These are phyloP conservation scores for Hedychridium roseum DNA, from an alignment of 2,888 invertebrate genomes.

Conservation along the genomic window DNA sequence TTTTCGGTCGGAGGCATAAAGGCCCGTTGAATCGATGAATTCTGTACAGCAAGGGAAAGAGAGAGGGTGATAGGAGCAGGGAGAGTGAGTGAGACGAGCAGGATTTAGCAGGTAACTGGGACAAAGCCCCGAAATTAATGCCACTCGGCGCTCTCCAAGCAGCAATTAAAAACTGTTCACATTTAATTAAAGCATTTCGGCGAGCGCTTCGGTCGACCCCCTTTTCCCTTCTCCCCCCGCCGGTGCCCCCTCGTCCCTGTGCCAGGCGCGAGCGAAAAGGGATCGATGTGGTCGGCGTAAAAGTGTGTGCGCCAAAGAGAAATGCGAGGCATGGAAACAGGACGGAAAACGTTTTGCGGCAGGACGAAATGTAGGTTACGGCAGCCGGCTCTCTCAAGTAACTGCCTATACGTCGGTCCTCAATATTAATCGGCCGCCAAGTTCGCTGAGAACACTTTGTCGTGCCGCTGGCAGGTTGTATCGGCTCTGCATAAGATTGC, in stretches of 20 bases:
- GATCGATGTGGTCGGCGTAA: constrained; percentile 26
- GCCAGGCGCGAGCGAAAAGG: constrained; percentile 17
- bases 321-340: too few relatives aligned
- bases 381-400: too few relatives aligned
- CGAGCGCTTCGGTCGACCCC: too few relatives aligned
- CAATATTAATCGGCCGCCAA: too few relatives aligned
- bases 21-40: constrained; percentile 34
- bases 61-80: constrained; percentile 5
- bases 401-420: too few relatives aligned
- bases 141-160: constrained; percentile 35
- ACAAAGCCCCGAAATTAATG: constrained; percentile 46
- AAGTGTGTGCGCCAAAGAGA: too few relatives aligned
- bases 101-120: constrained; percentile 41
- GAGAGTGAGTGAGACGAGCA: constrained; percentile 11
- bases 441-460: background rate
- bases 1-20: constrained; percentile 11
- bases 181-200: constrained; percentile 52
- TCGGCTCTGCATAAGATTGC: too few relatives aligned
- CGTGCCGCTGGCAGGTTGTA: too few relatives aligned
- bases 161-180: constrained; percentile 53
- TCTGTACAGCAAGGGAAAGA: constrained; percentile 9
- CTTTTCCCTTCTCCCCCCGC: too few relatives aligned
- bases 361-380: constrained; percentile 15
- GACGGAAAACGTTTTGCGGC: constrained; percentile 15
- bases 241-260: constrained; percentile 14